Evolutionary conservation across 1,140 invertebrate genomes (phyloP).

Genomic region (Calephelis nemesis): DNA sequence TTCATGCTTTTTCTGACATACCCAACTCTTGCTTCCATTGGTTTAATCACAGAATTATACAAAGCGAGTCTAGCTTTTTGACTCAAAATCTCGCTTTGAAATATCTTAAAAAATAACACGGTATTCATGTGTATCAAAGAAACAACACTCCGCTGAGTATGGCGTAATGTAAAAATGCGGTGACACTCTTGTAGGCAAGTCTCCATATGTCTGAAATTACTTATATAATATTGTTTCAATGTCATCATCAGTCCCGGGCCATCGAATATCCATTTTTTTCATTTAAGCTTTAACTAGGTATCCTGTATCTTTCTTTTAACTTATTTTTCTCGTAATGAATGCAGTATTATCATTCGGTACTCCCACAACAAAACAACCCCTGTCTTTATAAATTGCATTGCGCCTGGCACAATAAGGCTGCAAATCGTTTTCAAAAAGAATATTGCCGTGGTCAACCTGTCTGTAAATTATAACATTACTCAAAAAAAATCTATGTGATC

Average conservation of each 20-base stretch:
- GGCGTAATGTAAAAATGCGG: conserved; percentile 19
- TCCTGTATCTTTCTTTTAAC: conserved; percentile 28
- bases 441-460: conserved; percentile 27
- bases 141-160: conserved; percentile 19
- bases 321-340: neutral
- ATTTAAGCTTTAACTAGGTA: conserved; percentile 27
- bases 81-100: too few relatives aligned
- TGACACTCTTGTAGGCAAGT: conserved; percentile 20
- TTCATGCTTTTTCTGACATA: too few relatives aligned
- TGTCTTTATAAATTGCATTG: conserved; percentile 37
- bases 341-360: conserved; percentile 31
- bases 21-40: too few relatives aligned
- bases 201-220: conserved; percentile 7
- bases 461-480: conserved; percentile 23
- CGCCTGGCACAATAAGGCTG: conserved; percentile 27
- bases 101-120: too few relatives aligned
- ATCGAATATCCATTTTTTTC: conserved; percentile 25
- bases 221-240: conserved; percentile 18
- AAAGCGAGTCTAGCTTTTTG: too few relatives aligned
- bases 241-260: conserved; percentile 28
- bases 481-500: neutral
- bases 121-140: conserved; percentile 27
- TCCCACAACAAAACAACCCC: conserved; percentile 38
- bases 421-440: neutral
- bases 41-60: too few relatives aligned